Evolutionary conservation across 2,113 vertebrate species (phyloP), one percentile per base, ranked within the genome.

Genomic region (Cyphomyrus plagiostoma): DNA sequence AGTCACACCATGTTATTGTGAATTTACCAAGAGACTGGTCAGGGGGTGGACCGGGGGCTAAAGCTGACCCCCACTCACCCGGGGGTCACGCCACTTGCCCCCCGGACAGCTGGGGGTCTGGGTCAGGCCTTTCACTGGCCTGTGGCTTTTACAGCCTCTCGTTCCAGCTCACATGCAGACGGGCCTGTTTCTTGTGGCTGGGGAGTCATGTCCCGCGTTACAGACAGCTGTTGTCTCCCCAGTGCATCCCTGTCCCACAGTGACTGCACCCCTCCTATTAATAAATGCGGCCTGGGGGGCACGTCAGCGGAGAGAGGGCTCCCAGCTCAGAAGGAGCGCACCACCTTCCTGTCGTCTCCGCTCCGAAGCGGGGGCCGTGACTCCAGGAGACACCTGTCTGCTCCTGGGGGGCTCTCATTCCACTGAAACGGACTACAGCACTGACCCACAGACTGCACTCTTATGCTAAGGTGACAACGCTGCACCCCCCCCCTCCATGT

Each of bases 81-180:
- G 77, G 91, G 91, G 91, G 89, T 90, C 92, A 53, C 85, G 87
- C 58, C 93, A 93, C 93, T 93, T 92, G 93, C 92, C 58, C 62
- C 88, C 30, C 17, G 2, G 91, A 94, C 93, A 93, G 93, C 94
- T 94, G 93, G 89, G 86, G 89, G 30, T 80, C 39, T 50, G 80
- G 89, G 89, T 62, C 84, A 66, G 58, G 77, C 90, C 91, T 89
- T 88, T 84, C 62, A 45, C 58, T 21, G 23, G 26, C 49, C 89
- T 86, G 82, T 6, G 23, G 45, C 49, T 89, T 93, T 91, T 91
- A 89, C 80, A 88, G 45, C 91, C 35, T 35, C 87, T 35, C 70
- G 49, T 26, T 86, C 84, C 49, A 13, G 80, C 56, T 87, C 87
- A 83, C 30, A 74, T 46, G 66, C 49, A 39, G n/a, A 35, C 58